Evolutionary conservation across 2,797 vertebrate species (phyloP), one percentile per base, ranked within the genome.

Genomic region (Diplodus puntazzo): DNA sequence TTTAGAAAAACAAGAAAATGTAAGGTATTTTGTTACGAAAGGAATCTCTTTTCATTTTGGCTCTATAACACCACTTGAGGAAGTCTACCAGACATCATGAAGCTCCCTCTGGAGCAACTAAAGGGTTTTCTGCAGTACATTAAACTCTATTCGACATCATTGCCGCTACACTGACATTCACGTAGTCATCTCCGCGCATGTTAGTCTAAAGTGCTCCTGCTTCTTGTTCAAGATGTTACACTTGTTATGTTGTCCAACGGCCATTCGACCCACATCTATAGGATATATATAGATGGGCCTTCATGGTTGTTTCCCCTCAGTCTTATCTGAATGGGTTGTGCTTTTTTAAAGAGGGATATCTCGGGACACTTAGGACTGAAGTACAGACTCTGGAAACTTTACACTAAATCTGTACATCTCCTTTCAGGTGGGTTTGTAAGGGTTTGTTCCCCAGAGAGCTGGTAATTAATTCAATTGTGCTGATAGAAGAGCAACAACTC

Each of bases 401-500:
- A 30, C 10, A 3, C 1, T 57, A 14, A 18, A 55, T 69, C 11
- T 59, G 2, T 1, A 34, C 21, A 49, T n/a, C 27, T 17, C 23
- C 16, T 60, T 23, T 48, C 60, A 23, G n/a, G 5, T 43, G 25
- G 5, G 17, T 73, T 61, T 13, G 23, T 25, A 55, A 30, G 16
- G 17, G 48, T 13, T 60, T 39, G 27, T 10, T 3, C 3, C 21
- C 39, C 39, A 39, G 39, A 39, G 39, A 39, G 39, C 39, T 39
- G 39, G 39, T 39, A 39, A 11, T 39, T 11, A 2, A 39, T 11
- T 46, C 6, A 18, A 18, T 5, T 16, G 45, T 45, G 13, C 45
- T 45, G 13, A 16, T 68, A 45, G 65, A 49, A 13, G 7, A 20
- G 5, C 5, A 18, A 48, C 34, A 48, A 93, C 95, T 92, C 83